These are phyloP conservation scores for Bursaphelenchus okinawaensis DNA, from an alignment of 2,888 invertebrate species.

Conservation along the genomic window DNA sequence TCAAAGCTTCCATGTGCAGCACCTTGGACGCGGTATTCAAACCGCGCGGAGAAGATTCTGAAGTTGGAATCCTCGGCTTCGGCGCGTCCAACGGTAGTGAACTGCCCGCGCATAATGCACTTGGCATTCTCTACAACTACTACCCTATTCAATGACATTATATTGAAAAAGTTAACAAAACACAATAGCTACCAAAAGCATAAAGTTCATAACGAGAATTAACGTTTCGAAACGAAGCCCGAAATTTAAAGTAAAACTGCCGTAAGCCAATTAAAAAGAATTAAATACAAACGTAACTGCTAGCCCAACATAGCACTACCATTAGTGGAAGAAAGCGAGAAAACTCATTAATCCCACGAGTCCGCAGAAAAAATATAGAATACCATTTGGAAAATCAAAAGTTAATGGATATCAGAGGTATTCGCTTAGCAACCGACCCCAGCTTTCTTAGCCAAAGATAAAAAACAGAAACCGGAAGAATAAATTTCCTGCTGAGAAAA, in stretches of 20 bases:
- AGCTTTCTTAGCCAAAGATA: not conserved
- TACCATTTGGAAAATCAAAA: not conserved
- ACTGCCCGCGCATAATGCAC: not conserved
- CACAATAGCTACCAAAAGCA: not conserved
- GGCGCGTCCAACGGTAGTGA: constrained; percentile 10
- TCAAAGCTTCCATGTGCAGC: constrained; percentile 14
- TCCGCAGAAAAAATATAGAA: not conserved
- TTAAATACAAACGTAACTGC: not conserved
- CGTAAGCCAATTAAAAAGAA: not conserved
- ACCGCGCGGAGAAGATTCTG: not conserved
- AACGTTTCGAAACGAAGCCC: not conserved
- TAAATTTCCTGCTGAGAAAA: not conserved
- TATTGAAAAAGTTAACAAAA: not conserved
- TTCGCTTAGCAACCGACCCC: not conserved
- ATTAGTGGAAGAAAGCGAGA: not conserved
- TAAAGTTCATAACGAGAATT: not conserved
- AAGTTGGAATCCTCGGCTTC: not conserved
- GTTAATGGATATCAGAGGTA: not conserved
- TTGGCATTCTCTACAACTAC: constrained; percentile 6
- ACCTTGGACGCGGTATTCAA: not conserved
- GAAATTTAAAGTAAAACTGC: not conserved
- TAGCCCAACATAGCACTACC: not conserved
- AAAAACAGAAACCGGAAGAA: not conserved
- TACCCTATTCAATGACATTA: not conserved
- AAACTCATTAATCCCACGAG: not conserved